Conservation (phyloP, 2,888 invertebrate genomes). For the Tachina grossa region DNA sequence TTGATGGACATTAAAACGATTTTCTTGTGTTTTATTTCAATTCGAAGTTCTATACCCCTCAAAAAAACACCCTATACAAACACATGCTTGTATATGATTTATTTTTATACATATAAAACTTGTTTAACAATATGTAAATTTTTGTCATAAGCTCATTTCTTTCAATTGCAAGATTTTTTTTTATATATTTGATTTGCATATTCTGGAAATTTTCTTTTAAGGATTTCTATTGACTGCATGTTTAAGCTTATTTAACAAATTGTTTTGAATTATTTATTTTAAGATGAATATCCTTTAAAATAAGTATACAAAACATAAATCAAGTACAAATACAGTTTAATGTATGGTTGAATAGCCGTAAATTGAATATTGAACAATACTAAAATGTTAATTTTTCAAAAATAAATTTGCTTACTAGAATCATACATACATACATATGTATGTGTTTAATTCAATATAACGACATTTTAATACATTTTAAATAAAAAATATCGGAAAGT, state of each 20-base stretch:
- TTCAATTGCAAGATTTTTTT: not conserved
- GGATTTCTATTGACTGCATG: slow-evolving; percentile 16
- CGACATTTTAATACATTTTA: no score
- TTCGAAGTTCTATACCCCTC: no score
- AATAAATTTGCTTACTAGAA: not conserved
- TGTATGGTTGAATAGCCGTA: not conserved
- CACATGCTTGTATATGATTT: no score
- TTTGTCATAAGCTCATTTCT: not conserved
- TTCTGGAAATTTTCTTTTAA: not conserved
- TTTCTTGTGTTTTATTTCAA: no score
- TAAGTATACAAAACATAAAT: not conserved
- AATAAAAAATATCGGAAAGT: no score
- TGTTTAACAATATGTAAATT: not conserved
- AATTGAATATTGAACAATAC: not conserved
- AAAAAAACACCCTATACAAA: no score
- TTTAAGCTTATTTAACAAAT: not conserved
- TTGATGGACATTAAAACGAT: no score
- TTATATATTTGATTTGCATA: not conserved
- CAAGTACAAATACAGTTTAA: not conserved
- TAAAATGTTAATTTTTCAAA: not conserved
- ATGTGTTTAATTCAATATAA: no score
- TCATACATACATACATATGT: not conserved
- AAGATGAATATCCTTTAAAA: not conserved
- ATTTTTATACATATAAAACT: not conserved
- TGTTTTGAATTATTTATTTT: slow-evolving; percentile 6